Percentiles rank a stretch among this genome's conserved stretches.
Evolutionary conservation across 1,140 invertebrate species (phyloP).

Genomic region (Eubasilissa regina): DNA sequence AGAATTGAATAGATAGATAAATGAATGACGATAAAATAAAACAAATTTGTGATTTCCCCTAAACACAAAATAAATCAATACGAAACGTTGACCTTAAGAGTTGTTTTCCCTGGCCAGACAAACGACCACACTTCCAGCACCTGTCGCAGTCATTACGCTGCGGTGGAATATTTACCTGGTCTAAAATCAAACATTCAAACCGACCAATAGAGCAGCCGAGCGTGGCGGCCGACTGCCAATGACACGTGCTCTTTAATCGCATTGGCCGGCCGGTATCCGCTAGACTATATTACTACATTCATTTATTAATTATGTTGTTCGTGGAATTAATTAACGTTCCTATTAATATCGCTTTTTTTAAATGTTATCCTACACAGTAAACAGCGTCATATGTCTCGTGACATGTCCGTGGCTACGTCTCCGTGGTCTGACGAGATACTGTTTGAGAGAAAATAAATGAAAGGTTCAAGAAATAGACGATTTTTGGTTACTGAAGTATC

Average conservation of each 20-base stretch:
- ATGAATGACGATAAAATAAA: no score
- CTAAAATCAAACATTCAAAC: constrained; percentile 12
- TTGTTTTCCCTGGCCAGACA: no score
- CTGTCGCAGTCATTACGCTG: constrained; percentile 25
- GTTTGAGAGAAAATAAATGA: no score
- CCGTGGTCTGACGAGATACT: no score
- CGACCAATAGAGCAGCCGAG: constrained; percentile 9
- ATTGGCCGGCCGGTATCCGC: neutral
- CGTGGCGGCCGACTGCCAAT: neutral
- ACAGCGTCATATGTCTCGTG: no score
- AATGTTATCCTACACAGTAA: neutral
- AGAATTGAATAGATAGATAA: no score
- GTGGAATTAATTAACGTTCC: neutral
- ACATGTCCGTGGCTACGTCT: no score
- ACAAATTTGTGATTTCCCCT: no score
- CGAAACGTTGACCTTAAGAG: no score
- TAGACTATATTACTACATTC: neutral
- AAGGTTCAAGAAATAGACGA: no score
- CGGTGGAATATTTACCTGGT: constrained; percentile 18
- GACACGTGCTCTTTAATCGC: constrained; percentile 6
- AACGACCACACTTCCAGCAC: constrained; percentile 9
- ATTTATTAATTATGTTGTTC: neutral
- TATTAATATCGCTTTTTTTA: neutral
- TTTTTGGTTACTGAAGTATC: no score
- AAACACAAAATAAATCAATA: no score